phyloP scores from a whole-genome alignment of 2,113 vertebrate species.

The Suricata suricatta region DNA sequence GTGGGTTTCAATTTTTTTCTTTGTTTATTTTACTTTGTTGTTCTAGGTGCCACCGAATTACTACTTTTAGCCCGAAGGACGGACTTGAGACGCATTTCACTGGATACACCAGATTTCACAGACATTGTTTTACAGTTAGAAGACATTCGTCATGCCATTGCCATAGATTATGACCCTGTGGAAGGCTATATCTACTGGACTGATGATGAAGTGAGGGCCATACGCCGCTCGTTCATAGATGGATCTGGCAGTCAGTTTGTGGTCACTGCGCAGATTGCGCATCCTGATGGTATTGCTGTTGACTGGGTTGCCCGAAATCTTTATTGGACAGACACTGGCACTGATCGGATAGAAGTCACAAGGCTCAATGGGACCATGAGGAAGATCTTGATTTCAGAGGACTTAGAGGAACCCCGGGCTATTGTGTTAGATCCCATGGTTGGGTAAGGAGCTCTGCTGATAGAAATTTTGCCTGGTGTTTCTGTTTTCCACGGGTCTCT shows the following conservation, averaged over 20 bases:
- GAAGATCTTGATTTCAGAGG: conserved; percentile 96
- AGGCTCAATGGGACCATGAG: conserved; percentile 97
- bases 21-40: not conserved
- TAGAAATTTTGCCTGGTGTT: not conserved
- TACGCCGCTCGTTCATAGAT: conserved; percentile 92
- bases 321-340: conserved; percentile 98
- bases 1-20: conserved; percentile 11
- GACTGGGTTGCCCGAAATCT: conserved; percentile 98
- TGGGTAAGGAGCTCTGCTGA: conserved; percentile 87
- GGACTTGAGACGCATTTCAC: conserved; percentile 94
- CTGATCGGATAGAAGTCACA: conserved; percentile 97
- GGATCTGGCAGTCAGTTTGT: conserved; percentile 93
- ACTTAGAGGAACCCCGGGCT: conserved; percentile 96
- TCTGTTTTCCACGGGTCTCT: not conserved
- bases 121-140: conserved; percentile 94
- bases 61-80: conserved; percentile 94
- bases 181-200: conserved; percentile 98
- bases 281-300: conserved; percentile 96
- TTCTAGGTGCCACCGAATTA: conserved; percentile 92
- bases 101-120: conserved; percentile 97
- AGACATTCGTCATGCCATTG: conserved; percentile 97
- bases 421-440: conserved; percentile 95
- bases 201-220: conserved; percentile 95
- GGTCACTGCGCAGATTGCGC: conserved; percentile 94
- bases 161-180: conserved; percentile 97